These are phyloP conservation scores for Listronotus oregonensis DNA, from an alignment of 1,140 invertebrate genomes.

Conservation along the genomic window DNA sequence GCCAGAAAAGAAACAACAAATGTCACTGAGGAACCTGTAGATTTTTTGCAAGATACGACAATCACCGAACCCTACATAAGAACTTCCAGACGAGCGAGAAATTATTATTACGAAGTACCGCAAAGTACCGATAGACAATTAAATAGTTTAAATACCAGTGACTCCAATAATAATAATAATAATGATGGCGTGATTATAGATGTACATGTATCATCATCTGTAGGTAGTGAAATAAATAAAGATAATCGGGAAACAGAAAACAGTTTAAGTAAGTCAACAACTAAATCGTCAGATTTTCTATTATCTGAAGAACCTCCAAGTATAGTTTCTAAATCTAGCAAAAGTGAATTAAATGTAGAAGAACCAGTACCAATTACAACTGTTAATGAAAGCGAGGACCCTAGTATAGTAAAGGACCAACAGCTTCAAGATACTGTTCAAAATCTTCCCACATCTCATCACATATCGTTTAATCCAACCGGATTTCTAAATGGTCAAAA, in stretches of 20 bases:
- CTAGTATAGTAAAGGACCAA: slow-evolving; percentile 41
- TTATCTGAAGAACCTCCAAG: slow-evolving; percentile 59
- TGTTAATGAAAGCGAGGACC: slow-evolving; percentile 42
- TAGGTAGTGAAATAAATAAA: slow-evolving; percentile 47
- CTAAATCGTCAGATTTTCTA: slow-evolving; percentile 41
- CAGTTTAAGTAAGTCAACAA: slow-evolving; percentile 13
- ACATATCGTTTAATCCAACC: slow-evolving; percentile 14
- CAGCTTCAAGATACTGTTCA: slow-evolving; percentile 32
- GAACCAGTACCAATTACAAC: slow-evolving; percentile 59
- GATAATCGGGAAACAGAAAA: not conserved
- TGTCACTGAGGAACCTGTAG: slow-evolving; percentile 41
- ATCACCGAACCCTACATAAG: slow-evolving; percentile 56
- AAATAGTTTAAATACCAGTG: slow-evolving; percentile 39
- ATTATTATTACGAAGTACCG: slow-evolving; percentile 55
- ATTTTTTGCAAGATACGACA: slow-evolving; percentile 18
- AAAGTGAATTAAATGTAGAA: slow-evolving; percentile 63
- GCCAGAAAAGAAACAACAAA: slow-evolving; percentile 53
- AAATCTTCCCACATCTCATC: slow-evolving; percentile 21
- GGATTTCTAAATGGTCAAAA: slow-evolving; percentile 13
- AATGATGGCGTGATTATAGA: slow-evolving; percentile 48
- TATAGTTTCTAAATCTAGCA: slow-evolving; percentile 60
- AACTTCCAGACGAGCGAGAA: slow-evolving; percentile 43
- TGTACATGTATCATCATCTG: slow-evolving; percentile 54
- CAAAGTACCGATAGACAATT: slow-evolving; percentile 49
- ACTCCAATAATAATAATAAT: slow-evolving; percentile 37